Conservation (phyloP, 1,140 invertebrate species). For the Lysiphlebus fabarum region DNA sequence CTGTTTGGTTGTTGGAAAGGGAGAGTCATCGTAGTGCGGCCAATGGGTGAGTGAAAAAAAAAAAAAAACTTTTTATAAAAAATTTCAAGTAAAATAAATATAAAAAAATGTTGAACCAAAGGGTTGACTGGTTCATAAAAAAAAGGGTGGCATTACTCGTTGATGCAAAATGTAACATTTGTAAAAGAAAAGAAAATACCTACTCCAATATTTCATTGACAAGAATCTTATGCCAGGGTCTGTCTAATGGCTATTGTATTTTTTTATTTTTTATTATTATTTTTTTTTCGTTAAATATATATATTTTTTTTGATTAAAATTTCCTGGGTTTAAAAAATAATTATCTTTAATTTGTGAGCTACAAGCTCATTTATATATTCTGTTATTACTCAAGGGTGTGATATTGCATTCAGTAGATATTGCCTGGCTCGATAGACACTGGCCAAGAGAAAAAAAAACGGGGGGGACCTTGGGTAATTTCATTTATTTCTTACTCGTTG, state of each 20-base stretch:
- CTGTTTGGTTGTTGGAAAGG: slow-evolving; percentile 1
- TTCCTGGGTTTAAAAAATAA: slow-evolving; percentile 52
- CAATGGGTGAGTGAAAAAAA: slow-evolving; percentile 38
- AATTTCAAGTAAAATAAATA: slow-evolving; percentile 41
- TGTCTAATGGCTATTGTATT: slow-evolving; percentile 41
- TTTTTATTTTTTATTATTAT: slow-evolving; percentile 37
- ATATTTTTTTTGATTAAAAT: slow-evolving; percentile 46
- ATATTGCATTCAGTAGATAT: not conserved
- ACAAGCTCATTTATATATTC: slow-evolving; percentile 27
- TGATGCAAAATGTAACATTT: slow-evolving; percentile 20
- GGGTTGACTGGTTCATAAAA: slow-evolving; percentile 33
- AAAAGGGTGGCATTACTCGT: slow-evolving; percentile 18
- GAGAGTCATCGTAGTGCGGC: slow-evolving; percentile 26
- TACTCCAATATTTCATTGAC: slow-evolving; percentile 56
- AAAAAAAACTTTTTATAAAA: slow-evolving; percentile 40
- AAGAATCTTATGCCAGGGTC: slow-evolving; percentile 49
- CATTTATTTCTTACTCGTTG: no score
- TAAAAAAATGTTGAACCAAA: slow-evolving; percentile 25
- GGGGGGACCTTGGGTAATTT: no score
- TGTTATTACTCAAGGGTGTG: slow-evolving; percentile 1
- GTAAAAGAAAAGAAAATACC: slow-evolving; percentile 22
- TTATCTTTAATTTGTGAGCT: slow-evolving; percentile 57
- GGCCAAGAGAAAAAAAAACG: no score
- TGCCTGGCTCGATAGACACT: no score
- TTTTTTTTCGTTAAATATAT: no score